Conservation (phyloP, 2,888 invertebrate species). For the Brachyptera risi region DNA sequence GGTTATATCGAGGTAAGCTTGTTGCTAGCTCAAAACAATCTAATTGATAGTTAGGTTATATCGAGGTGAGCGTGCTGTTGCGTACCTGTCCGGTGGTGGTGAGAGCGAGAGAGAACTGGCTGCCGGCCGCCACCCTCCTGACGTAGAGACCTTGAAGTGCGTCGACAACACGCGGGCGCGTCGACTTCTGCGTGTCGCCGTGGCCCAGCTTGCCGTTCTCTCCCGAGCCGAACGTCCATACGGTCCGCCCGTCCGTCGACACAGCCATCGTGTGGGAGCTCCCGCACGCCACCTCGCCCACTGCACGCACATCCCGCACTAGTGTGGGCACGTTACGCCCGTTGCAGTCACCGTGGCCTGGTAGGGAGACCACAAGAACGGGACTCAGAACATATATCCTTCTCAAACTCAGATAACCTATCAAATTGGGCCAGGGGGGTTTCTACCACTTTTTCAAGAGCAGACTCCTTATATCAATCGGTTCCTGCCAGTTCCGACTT, state of each 20-base stretch:
- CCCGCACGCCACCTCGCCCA: slow-evolving; percentile 56
- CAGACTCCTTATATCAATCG: no score
- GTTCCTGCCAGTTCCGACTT: no score
- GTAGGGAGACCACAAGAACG: no score
- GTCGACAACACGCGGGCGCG: slow-evolving; percentile 56
- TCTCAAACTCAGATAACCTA: no score
- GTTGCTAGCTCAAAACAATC: no score
- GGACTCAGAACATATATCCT: no score
- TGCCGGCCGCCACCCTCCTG: slow-evolving; percentile 54
- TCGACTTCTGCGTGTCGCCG: slow-evolving; percentile 49
- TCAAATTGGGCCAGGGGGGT: no score
- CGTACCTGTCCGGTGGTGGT: slow-evolving; percentile 48
- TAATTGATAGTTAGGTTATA: no score
- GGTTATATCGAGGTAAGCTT: no score
- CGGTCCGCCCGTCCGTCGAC: slow-evolving; percentile 51
- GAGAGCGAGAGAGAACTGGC: slow-evolving; percentile 52
- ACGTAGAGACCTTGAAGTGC: slow-evolving; percentile 54
- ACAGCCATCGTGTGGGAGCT: slow-evolving; percentile 53
- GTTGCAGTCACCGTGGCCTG: slow-evolving; percentile 58
- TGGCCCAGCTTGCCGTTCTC: slow-evolving; percentile 54
- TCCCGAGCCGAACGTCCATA: slow-evolving; percentile 56
- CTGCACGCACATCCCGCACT: slow-evolving; percentile 52
- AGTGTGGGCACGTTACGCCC: slow-evolving; percentile 55
- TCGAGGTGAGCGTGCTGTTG: no score
- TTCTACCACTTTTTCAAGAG: no score